These are phyloP conservation scores for Oncorhynchus nerka DNA, from an alignment of 2,113 vertebrate species.

Conservation along the genomic window DNA sequence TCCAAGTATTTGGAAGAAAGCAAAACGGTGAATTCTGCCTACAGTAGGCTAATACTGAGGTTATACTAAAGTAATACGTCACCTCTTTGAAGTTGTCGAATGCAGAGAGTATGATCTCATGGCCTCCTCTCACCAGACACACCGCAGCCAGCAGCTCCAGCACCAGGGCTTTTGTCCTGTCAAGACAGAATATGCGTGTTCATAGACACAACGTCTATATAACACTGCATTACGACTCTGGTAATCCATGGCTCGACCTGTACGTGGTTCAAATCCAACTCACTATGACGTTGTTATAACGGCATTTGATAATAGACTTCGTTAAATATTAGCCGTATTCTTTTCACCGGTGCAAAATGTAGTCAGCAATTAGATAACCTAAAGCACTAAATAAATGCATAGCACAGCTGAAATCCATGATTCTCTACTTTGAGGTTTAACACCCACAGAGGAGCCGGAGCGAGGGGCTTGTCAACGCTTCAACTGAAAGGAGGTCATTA, in stretches of 20 bases:
- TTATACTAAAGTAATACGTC: constrained; percentile 9
- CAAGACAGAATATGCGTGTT: constrained; percentile 36
- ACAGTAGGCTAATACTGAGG: too few relatives aligned
- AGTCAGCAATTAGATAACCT: not conserved
- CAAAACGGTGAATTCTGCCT: too few relatives aligned
- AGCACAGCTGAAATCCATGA: constrained; percentile 15
- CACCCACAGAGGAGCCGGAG: not conserved
- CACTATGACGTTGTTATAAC: not conserved
- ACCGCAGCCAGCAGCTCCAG: constrained; percentile 95
- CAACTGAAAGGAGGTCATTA: constrained; percentile 43
- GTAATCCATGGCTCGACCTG: too few relatives aligned
- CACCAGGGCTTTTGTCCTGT: constrained; percentile 96
- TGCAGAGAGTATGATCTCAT: constrained; percentile 96
- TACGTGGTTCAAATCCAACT: not conserved
- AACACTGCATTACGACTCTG: not conserved
- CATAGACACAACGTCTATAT: not conserved
- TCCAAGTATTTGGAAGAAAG: too few relatives aligned
- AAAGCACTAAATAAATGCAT: not conserved
- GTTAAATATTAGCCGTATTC: not conserved
- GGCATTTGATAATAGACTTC: not conserved
- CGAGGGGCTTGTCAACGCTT: constrained; percentile 17
- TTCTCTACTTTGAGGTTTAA: constrained; percentile 4
- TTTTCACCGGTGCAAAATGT: not conserved
- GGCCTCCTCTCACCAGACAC: constrained; percentile 93
- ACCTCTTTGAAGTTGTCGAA: constrained; percentile 99